These are phyloP conservation scores for Babylonia areolata DNA, from an alignment of 1,140 invertebrate genomes.

Conservation along the genomic window DNA sequence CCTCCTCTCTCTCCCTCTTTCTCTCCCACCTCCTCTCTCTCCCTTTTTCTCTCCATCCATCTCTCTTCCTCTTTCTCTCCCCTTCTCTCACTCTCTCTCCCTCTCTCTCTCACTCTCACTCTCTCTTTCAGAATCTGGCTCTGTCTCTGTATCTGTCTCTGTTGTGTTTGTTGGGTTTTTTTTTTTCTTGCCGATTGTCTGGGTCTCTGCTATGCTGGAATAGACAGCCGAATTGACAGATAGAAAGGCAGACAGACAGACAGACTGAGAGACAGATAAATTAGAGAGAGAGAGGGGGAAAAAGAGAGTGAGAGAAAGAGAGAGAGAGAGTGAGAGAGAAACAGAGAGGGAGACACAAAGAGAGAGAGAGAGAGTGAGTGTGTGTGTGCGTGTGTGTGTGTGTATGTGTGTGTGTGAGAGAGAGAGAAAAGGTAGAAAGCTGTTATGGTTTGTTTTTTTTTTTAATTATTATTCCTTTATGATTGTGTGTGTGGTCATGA, in stretches of 20 bases:
- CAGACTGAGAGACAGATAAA: neutral
- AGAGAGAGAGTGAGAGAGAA: neutral
- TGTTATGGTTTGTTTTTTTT: neutral
- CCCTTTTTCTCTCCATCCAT: neutral
- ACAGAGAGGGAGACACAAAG: neutral
- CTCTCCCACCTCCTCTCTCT: neutral
- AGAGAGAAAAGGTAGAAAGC: too few relatives aligned
- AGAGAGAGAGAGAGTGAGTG: neutral
- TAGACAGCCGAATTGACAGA: neutral
- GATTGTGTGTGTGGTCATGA: neutral
- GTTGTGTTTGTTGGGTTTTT: too few relatives aligned
- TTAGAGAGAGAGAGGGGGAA: neutral
- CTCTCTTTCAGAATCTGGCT: too few relatives aligned
- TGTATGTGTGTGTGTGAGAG: too few relatives aligned
- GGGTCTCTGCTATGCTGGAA: too few relatives aligned
- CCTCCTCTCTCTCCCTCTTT: neutral
- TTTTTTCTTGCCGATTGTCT: too few relatives aligned
- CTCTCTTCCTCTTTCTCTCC: neutral
- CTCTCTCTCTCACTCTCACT: too few relatives aligned
- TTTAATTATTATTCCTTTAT: neutral
- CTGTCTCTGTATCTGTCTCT: too few relatives aligned
- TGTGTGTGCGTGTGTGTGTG: neutral
- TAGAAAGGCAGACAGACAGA: neutral
- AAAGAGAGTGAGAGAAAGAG: neutral
- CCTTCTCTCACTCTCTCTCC: too few relatives aligned